Base-by-base conservation (phyloP, 2,888 invertebrate species). In the Heliconius cydno region DNA sequence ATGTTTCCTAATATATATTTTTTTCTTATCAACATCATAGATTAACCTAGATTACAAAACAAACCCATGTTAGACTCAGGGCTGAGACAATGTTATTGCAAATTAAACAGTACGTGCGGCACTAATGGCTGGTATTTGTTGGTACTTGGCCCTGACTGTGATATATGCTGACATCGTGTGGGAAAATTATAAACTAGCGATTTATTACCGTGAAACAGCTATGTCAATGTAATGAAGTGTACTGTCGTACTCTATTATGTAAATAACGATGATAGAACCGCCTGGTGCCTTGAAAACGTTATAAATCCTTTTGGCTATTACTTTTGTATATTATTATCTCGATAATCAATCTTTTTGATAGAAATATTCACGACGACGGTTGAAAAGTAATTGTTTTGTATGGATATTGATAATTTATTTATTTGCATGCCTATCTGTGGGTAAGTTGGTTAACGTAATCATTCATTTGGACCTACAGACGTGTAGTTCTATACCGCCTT, bases 171-270 rank as follows among this genome's bases (percentile, higher is more conserved):
- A 77, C 78, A 80, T 19, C n/a, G 70, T 81, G 82, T 83, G 82
- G 81, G 82, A 83, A 83, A 81, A 80, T 74, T 68, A 72, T 76
- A 77, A 81, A 82, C 82, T 81, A 79, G 72, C 74, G 67, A 78
- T 79, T 78, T 79, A 78, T 78, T 63, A 15, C 68, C 78, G 68
- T 77, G 77, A 78, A 80, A 78, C 67, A 66, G 73, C 57, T 10
- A 28, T 74, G 76, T 78, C 34, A 80, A 74, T 78, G 34, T 67
- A 80, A 79, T 79, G 57, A 77, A 46, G 60, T 78, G 68, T 57
- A 46, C 41, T 79, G 74, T 60, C 75, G 22, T 75, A 66, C 66
- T 66, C 28, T 22, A 75, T 75, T 75, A 75, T 75, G 75, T 28
- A 65, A 75, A 75, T 46, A 46, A 22, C 12, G 66, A 66, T 75